Conservation (phyloP, 2,113 vertebrate species). For the Crypturellus undulatus region DNA sequence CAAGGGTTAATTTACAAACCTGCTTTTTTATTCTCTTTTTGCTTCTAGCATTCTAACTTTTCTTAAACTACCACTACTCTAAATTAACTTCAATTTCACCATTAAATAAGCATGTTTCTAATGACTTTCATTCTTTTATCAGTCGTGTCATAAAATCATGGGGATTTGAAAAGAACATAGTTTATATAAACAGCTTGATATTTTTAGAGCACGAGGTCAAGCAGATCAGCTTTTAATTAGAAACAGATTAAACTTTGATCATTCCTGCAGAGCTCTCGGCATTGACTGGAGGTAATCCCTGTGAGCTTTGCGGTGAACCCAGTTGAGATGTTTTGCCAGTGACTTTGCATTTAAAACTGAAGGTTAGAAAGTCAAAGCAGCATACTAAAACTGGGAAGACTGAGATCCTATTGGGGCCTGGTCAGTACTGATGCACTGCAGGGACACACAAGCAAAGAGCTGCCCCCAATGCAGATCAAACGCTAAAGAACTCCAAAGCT, state of each 20-base stretch:
- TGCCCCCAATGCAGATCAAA: not conserved
- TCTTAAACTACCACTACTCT: not conserved
- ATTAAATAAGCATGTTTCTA: not conserved
- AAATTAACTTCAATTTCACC: not conserved
- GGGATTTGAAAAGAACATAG: not conserved
- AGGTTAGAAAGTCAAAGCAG: constrained; percentile 55
- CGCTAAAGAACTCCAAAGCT: not conserved
- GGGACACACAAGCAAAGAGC: not conserved
- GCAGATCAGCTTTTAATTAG: constrained; percentile 63
- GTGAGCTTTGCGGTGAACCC: not conserved
- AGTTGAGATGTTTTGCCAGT: not conserved
- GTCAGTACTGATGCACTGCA: not conserved
- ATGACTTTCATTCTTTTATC: not conserved
- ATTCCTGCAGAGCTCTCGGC: not conserved
- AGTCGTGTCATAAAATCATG: not conserved
- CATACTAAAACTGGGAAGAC: not conserved
- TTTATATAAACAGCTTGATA: constrained; percentile 67
- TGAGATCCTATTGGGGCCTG: not conserved
- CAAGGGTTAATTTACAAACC: not conserved
- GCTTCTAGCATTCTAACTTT: not conserved
- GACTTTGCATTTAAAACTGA: constrained; percentile 48
- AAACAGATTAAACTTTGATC: constrained; percentile 69
- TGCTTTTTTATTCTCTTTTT: not conserved
- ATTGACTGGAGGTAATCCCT: constrained; percentile 53
- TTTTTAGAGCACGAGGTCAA: constrained; percentile 56